Percentiles rank a stretch among this genome's conserved stretches.
phyloP scores from a whole-genome alignment of 2,888 invertebrate genomes.

The Catocala nupta region DNA sequence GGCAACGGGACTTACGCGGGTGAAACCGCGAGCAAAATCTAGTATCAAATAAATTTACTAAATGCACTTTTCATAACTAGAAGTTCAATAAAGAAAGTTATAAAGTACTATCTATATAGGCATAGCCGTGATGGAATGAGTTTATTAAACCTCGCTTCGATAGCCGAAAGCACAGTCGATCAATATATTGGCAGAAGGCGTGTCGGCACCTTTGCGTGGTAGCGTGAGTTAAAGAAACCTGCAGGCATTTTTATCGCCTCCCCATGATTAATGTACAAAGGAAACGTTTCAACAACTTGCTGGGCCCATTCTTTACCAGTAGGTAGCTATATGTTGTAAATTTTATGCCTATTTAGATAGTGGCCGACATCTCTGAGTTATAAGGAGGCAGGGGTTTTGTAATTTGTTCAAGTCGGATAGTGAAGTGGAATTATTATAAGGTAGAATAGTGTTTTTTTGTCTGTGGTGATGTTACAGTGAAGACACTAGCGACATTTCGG shows the following conservation, averaged over 20 bases:
- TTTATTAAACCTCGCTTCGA: not conserved
- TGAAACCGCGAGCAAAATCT: too few species aligned
- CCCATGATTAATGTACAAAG: conserved; percentile 42
- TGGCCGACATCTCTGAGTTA: not conserved
- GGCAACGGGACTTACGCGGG: too few species aligned
- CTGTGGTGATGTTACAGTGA: too few species aligned
- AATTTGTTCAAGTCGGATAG: too few species aligned
- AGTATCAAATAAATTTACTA: too few species aligned
- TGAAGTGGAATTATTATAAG: too few species aligned
- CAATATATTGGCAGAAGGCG: conserved; percentile 20
- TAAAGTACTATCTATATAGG: not conserved
- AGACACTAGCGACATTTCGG: too few species aligned
- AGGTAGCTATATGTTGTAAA: conserved; percentile 14
- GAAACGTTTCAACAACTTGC: conserved; percentile 37
- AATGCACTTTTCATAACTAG: too few species aligned
- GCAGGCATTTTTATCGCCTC: conserved; percentile 36
- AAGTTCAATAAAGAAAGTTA: too few species aligned
- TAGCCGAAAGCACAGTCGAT: conserved; percentile 16
- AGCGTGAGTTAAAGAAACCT: conserved; percentile 24
- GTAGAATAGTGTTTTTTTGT: too few species aligned
- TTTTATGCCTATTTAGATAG: conserved; percentile 27
- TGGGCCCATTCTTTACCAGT: conserved; percentile 19
- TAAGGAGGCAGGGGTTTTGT: too few species aligned
- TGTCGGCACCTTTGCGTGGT: conserved; percentile 19
- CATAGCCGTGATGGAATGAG: not conserved